Evolutionary conservation across 2,888 invertebrate genomes (phyloP), one percentile per base, ranked within the genome.

Genomic region (Lordiphosa andalusiaca): DNA sequence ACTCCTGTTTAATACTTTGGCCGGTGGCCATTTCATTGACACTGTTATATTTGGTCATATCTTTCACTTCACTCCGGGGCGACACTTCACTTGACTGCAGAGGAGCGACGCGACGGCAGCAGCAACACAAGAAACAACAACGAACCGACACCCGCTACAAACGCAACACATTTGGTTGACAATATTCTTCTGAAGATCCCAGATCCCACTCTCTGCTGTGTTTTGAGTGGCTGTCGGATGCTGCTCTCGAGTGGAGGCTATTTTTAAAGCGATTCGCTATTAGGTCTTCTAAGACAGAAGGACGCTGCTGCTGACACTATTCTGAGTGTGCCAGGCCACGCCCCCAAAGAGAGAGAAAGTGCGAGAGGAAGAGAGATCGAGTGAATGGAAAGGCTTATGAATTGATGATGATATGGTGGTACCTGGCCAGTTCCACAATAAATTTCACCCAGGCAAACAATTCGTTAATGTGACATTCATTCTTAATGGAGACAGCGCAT

Each of bases 401-500:
- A 78, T 84, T 66, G 44, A 16, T 2, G 16, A 16, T 16, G 16
- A 44, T 46, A 62, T 44, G 47, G 52, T 44, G 47, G 52, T 83
- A 77, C 77, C 77, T 77, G 84, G 44, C 49, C 57, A 57, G 46
- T 80, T 80, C 72, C 80, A 52, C 21, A 54, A 35, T 87, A 81
- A 86, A 85, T 86, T 73, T 71, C 50, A 44, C 38, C 42, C 19
- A 66, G 68, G 60, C 58, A 70, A 80, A 70, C 81, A 86, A 82
- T 86, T 86, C 75, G 75, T 73, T 86, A 81, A 86, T 84, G 86
- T 87, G 86, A 86, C 88, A 80, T 64, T 67, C 85, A 80, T 64
- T 67, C 85, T 82, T 63, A 84, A 77, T 85, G 77, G 68, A 68
- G 68, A 51, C 42, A 44, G 33, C 21, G 16, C 42, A 5, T 6